Evolutionary conservation across 2,797 vertebrate species (phyloP).

Genomic region (Antennarius maculatus): DNA sequence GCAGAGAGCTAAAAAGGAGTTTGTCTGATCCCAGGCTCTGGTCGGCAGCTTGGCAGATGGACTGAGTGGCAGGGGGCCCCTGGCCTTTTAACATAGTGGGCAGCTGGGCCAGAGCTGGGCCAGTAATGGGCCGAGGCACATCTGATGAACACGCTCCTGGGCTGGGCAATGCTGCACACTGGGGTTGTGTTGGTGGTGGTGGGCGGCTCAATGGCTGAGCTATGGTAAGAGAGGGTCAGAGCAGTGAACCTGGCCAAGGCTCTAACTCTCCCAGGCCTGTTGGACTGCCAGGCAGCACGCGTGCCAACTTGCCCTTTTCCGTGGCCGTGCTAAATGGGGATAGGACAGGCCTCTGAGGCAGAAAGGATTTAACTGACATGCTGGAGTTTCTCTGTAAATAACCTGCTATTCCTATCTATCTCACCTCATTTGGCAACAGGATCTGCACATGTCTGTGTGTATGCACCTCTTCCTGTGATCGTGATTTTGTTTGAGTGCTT

Average conservation of each 20-base stretch:
- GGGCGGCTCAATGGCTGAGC: constrained; percentile 65
- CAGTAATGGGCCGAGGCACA: constrained; percentile 71
- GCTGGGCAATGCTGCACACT: constrained; percentile 54
- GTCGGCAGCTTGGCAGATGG: constrained; percentile 80
- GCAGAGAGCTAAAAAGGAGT: constrained; percentile 55
- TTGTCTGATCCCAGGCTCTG: constrained; percentile 63
- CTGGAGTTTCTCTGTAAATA: constrained; percentile 77
- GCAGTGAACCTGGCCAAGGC: constrained; percentile 66
- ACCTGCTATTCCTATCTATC: constrained; percentile 65
- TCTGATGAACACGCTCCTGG: constrained; percentile 72
- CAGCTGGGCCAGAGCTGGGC: constrained; percentile 73
- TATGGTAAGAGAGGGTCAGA: constrained; percentile 64
- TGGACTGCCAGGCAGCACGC: constrained; percentile 49
- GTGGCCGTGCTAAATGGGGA: constrained; percentile 67
- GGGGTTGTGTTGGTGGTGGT: constrained; percentile 37
- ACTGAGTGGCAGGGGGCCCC: constrained; percentile 75
- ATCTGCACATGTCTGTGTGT: constrained; percentile 20
- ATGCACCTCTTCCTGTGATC: constrained; percentile 19
- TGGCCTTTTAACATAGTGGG: constrained; percentile 79
- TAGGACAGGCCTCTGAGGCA: constrained; percentile 68
- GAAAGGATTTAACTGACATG: constrained; percentile 70
- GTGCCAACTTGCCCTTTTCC: constrained; percentile 68
- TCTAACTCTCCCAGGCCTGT: constrained; percentile 57
- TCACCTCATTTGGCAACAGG: constrained; percentile 63
- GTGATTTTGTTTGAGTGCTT: background rate